Evolutionary conservation across 1,140 invertebrate species (phyloP).

Genomic region (Anastrepha ludens): DNA sequence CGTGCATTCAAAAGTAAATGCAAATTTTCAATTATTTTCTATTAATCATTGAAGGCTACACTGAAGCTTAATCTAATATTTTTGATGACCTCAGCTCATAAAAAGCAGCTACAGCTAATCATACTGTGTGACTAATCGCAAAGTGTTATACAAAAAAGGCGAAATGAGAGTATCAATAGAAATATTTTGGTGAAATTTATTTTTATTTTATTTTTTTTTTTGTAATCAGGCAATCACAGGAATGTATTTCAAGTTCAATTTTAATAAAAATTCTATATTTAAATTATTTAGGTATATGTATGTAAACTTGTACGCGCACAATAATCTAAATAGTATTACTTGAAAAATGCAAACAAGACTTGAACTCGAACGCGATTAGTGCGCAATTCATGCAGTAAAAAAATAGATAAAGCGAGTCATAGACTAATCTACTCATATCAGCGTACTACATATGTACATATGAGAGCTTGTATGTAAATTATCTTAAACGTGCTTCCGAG

Average conservation of each 20-base stretch:
- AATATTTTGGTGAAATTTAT: too few species aligned
- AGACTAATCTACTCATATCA: not conserved
- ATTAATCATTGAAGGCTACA: too few species aligned
- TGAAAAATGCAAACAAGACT: not conserved
- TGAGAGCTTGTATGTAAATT: too few species aligned
- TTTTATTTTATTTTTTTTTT: too few species aligned
- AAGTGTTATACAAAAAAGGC: not conserved
- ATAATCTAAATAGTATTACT: not conserved
- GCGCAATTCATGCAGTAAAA: not conserved
- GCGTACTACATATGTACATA: too few species aligned
- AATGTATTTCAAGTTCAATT: not conserved
- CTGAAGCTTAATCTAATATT: not conserved
- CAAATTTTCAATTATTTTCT: too few species aligned
- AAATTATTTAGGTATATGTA: not conserved
- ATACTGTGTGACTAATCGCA: not conserved
- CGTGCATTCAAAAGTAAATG: too few species aligned
- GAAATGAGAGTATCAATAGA: too few species aligned
- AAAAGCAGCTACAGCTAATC: not conserved
- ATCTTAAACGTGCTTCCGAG: too few species aligned
- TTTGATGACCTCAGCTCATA: not conserved
- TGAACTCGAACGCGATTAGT: not conserved
- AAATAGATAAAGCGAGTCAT: too few species aligned
- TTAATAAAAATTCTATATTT: not conserved
- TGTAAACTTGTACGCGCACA: too few species aligned
- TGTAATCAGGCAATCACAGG: too few species aligned